Base-by-base conservation (phyloP, 2,113 vertebrate genomes). In the Mugil cephalus region DNA sequence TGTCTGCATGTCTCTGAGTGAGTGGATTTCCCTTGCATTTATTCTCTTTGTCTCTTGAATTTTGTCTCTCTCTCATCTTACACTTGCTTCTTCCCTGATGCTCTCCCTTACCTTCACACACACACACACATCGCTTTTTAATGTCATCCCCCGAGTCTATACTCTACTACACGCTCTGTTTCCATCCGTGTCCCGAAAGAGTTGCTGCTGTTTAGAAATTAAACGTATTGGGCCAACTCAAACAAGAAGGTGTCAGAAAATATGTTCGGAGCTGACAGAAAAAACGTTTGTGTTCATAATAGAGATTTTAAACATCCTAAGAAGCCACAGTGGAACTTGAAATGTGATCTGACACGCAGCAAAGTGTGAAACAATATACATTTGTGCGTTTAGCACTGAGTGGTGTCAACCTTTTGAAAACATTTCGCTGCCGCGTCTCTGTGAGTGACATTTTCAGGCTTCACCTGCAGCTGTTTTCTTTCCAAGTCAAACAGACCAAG, bases 141-240 rank as follows among this genome's bases (percentile, higher is more conserved):
- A 71, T 67, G 67, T 38, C 24, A 6, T 69, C 90, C 80, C 85
- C 7, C 1, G 84, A 74, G 89, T 52, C 54, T 83, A 55, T 21
- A 52, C 61, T 19, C 39, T 18, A 34, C 77, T 63, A 48, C 39
- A 42, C 2, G 69, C 75, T 77, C 72, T 13, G 73, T 65, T 82
- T 86, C 69, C 84, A 77, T 71, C 84, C 74, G 70, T 54, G 69
- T 42, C 72, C 76, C 77, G 7, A 1, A 74, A 78, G 65, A 43
- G 52, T 83, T 74, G 56, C 10, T 4, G 24, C 15, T 84, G 77
- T 83, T 84, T 68, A 10, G 30, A 45, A 24, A 45, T 15, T 12
- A 64, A 46, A 39, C 39, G 1, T 14, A 19, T 61, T 10, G 10
- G 21, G 15, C n/a, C 43, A 51, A 38, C 36, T 69, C 40, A 19